phyloP scores from a whole-genome alignment of 2,888 invertebrate genomes.

The Venusia cambrica region DNA sequence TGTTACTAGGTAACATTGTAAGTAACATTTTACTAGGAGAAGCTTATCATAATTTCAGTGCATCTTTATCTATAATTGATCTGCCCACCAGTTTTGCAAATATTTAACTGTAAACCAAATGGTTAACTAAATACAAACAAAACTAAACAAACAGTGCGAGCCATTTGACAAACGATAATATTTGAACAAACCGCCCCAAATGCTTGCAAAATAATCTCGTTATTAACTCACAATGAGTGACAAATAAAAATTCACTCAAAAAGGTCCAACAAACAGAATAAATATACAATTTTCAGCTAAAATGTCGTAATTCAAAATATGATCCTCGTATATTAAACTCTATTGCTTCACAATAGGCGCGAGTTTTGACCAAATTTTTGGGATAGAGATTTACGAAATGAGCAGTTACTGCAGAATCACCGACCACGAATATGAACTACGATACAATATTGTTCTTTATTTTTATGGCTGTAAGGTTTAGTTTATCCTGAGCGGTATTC shows the following conservation, averaged over 20 bases:
- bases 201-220: slow-evolving; percentile 57
- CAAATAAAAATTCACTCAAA: slow-evolving; percentile 64
- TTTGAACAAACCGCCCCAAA: slow-evolving; percentile 57
- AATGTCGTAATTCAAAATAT: slow-evolving; percentile 24
- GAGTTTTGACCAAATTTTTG: slow-evolving; percentile 7
- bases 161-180: slow-evolving; percentile 59
- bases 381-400: slow-evolving; percentile 39
- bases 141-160: slow-evolving; percentile 33
- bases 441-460: slow-evolving; percentile 31
- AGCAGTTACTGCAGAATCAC: slow-evolving; percentile 44
- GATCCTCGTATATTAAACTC: slow-evolving; percentile 27
- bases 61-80: no score
- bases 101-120: no score
- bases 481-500: slow-evolving; percentile 25
- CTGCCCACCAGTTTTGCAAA: no score
- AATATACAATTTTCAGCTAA: slow-evolving; percentile 22
- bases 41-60: no score
- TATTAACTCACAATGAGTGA: slow-evolving; percentile 58
- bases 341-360: not conserved
- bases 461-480: accelerated
- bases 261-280: slow-evolving; percentile 45
- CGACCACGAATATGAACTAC: slow-evolving; percentile 14
- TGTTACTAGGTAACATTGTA: no score
- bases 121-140: slow-evolving; percentile 8
- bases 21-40: no score